These are phyloP conservation scores for Ceratina japonica DNA, from an alignment of 1,140 invertebrate species.

Conservation along the genomic window DNA sequence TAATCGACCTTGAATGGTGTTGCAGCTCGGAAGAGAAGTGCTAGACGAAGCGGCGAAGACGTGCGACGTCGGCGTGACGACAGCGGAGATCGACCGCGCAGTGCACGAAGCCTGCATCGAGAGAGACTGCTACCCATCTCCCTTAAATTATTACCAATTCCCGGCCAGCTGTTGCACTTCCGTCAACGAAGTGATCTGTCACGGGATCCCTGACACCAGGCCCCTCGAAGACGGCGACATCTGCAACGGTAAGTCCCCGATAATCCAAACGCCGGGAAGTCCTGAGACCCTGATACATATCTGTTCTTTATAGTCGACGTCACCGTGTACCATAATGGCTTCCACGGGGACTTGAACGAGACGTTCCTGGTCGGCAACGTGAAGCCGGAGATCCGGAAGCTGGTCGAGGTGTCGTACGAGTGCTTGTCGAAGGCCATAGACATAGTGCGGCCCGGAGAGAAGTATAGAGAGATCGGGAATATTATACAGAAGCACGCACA, in stretches of 20 bases:
- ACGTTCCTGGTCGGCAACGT: constrained; percentile 97
- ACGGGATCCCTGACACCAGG: constrained; percentile 97
- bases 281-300: too few species aligned
- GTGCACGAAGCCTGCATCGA: constrained; percentile 97
- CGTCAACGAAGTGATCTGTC: constrained; percentile 99
- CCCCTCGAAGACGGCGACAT: constrained; percentile 96
- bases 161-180: constrained; percentile 99
- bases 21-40: constrained; percentile 92
- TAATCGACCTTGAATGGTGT: too few species aligned
- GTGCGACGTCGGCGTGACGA: constrained; percentile 94
- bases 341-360: constrained; percentile 99
- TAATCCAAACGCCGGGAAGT: too few species aligned
- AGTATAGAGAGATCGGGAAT: constrained; percentile 98
- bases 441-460: constrained; percentile 95
- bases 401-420: constrained; percentile 96
- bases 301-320: constrained; percentile 90
- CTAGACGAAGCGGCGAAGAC: constrained; percentile 95
- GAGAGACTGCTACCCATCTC: constrained; percentile 98
- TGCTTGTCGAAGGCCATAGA: constrained; percentile 95
- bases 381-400: constrained; percentile 89
- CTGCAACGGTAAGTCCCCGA: constrained; percentile 95
- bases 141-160: constrained; percentile 99
- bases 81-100: constrained; percentile 96
- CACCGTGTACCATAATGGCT: constrained; percentile 97
- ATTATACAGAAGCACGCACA: constrained; percentile 99